Percentiles rank a stretch among this genome's conserved stretches.
Conservation (phyloP, 2,888 invertebrate genomes). For the Clunio marinus region DNA sequence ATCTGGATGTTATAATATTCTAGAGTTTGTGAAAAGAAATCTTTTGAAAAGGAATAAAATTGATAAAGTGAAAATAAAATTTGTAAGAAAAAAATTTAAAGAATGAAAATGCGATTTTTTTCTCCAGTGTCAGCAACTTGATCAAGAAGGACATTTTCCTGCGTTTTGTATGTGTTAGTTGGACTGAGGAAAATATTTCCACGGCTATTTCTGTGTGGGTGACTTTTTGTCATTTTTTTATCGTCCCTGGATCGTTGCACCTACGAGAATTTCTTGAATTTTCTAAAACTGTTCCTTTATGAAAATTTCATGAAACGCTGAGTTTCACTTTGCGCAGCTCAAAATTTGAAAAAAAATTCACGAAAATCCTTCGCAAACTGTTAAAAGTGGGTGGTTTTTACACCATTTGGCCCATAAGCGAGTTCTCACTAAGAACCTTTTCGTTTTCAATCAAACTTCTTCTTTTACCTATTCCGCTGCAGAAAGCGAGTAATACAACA, state of each 20-base stretch:
- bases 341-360: not conserved
- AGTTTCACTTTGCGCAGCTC: not conserved
- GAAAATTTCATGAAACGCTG: not conserved
- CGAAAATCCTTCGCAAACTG: not conserved
- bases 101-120: too few relatives aligned
- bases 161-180: not conserved
- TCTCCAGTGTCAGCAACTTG: too few relatives aligned
- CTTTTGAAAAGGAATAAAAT: too few relatives aligned
- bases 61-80: too few relatives aligned
- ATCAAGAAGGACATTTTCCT: not conserved
- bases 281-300: not conserved
- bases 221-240: not conserved
- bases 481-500: not conserved
- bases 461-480: not conserved
- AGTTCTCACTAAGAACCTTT: not conserved
- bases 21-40: too few relatives aligned
- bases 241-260: not conserved
- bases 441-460: constrained; percentile 7
- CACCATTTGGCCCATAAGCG: not conserved
- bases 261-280: not conserved
- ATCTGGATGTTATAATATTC: too few relatives aligned
- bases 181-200: not conserved
- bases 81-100: too few relatives aligned
- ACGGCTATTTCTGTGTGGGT: not conserved
- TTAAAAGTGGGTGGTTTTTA: not conserved